Base-by-base conservation (phyloP, 2,797 vertebrate species). In the Sciurus vulgaris region DNA sequence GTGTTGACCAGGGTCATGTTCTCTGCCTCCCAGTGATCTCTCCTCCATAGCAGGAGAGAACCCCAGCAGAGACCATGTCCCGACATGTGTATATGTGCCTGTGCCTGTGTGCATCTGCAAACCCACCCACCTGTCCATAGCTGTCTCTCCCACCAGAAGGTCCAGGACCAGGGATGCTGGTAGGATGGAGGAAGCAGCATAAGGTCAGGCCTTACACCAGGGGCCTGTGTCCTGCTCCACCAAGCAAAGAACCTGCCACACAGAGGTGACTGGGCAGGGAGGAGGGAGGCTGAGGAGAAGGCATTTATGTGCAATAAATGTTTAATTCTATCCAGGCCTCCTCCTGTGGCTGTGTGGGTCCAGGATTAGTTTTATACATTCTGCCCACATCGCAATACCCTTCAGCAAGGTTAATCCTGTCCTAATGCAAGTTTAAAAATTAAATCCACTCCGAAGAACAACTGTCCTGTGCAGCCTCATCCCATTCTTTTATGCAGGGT, bases 331-430 rank as follows among this genome's bases (percentile, higher is more conserved):
- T 94, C 92, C 61, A 10, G 74, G 1, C 22, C 85, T 84, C 92
- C 85, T 95, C 85, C 95, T 28, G 17, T 9, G 90, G 81, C 89
- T 20, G 7, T 13, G 10, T 30, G 7, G 4, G 61, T 47, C 86
- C n/a, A 3, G 78, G 97, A 93, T 96, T 92, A 74, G 81, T 87
- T 94, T 93, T 77, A 0, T 65, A 2, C 59, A 59, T 89, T 87
- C 93, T 51, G 6, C 63, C 89, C 69, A 59, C 89, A 76, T 82
- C 0, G 0, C 78, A 49, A 13, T 0, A 54, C 92, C 97, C 98
- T 97, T 97, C 97, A 81, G 95, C 96, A 97, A 98, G 98, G 98
- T 98, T 96, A 98, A 98, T 97, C 97, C 96, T 88, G 59, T 86
- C 96, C 96, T 81, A 0, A 6, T 44, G 91, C 18, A 56, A 95